Evolutionary conservation across 2,797 vertebrate species (phyloP).

Genomic region (Dendrocincla tyrannina): DNA sequence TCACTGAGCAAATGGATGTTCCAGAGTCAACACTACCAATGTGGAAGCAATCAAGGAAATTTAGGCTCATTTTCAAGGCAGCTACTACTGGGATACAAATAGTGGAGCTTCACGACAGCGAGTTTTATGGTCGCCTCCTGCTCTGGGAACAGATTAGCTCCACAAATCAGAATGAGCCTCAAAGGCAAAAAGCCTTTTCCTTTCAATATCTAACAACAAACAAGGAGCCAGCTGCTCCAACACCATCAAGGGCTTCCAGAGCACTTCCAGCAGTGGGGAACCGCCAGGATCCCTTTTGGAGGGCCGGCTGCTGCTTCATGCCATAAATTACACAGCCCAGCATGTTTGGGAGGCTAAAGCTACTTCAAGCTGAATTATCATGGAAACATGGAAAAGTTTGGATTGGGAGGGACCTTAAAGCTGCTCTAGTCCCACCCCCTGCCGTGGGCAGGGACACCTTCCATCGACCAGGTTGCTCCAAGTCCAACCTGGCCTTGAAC

Average conservation of each 20-base stretch:
- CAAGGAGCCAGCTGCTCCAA: slow-evolving; percentile 27
- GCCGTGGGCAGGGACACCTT: not conserved
- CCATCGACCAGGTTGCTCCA: rapidly evolving
- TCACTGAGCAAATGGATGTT: slow-evolving; percentile 17
- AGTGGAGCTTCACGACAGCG: not conserved
- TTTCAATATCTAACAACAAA: not conserved
- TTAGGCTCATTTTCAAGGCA: slow-evolving; percentile 16
- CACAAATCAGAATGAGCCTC: slow-evolving; percentile 29
- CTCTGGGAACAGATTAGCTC: not conserved
- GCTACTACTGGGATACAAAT: not conserved
- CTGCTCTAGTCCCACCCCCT: not conserved
- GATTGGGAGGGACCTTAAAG: not conserved
- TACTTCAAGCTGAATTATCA: not conserved
- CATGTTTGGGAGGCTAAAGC: not conserved
- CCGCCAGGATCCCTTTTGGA: not conserved
- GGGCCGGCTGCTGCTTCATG: not conserved
- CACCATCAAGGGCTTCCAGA: not conserved
- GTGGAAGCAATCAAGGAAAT: slow-evolving; percentile 37
- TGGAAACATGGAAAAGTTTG: not conserved
- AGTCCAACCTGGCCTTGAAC: not conserved
- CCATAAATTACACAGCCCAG: not conserved
- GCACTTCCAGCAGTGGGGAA: not conserved
- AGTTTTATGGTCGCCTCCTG: not conserved
- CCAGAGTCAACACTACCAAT: not conserved
- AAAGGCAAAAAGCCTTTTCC: not conserved